A percentile compares a stretch with the other conserved stretches of the same genome.
Evolutionary conservation across 2,888 invertebrate genomes (phyloP).

Genomic region (Chymomyza caudatula): DNA sequence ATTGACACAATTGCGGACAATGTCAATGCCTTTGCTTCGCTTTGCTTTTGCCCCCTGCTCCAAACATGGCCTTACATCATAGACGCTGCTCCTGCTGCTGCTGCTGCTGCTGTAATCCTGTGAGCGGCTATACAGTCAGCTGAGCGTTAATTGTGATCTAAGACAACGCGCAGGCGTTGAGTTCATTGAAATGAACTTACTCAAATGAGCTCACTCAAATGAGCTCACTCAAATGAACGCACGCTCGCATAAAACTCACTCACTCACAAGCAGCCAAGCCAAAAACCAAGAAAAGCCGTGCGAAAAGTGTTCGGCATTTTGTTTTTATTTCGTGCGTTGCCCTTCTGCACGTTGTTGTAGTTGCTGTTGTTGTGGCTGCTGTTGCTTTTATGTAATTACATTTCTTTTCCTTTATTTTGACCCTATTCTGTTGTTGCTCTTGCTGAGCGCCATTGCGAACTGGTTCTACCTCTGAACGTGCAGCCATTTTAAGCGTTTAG

Average conservation of each 20-base stretch:
- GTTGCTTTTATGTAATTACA: constrained; percentile 65
- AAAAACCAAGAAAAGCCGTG: background rate
- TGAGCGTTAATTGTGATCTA: background rate
- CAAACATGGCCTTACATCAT: background rate
- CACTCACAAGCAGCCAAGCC: background rate
- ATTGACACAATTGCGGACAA: constrained; percentile 67
- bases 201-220: constrained; percentile 31
- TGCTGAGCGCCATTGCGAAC: background rate
- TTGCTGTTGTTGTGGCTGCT: constrained; percentile 22
- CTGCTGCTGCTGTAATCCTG: background rate
- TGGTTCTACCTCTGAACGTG: background rate
- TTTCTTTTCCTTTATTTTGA: constrained; percentile 27
- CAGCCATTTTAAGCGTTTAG: background rate
- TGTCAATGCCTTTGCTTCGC: constrained; percentile 66
- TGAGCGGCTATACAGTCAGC: background rate
- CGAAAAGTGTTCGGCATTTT: background rate
- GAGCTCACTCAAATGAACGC: too few species aligned
- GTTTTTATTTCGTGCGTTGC: constrained; percentile 44
- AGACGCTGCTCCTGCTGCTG: background rate
- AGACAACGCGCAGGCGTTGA: constrained; percentile 18
- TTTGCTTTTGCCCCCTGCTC: background rate
- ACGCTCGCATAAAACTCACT: too few species aligned
- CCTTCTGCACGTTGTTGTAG: constrained; percentile 18
- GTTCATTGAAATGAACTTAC: constrained; percentile 8
- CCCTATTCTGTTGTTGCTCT: constrained; percentile 22